Evolutionary conservation across 2,888 invertebrate genomes (phyloP).

Genomic region (Diabrotica balteata): DNA sequence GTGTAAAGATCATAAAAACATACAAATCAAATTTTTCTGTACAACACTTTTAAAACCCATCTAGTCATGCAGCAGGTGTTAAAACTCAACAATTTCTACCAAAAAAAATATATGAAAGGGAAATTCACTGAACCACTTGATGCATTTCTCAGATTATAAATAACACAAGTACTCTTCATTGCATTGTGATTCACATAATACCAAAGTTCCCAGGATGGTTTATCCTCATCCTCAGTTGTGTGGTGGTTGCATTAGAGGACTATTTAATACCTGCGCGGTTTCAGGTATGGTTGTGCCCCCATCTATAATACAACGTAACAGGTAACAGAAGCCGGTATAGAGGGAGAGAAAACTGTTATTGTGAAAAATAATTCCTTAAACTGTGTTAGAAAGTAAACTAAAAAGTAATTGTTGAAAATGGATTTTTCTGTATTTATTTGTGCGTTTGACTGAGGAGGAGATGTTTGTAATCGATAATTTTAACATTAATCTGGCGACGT

Average conservation of each 20-base stretch:
- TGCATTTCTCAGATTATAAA: slow-evolving; percentile 15
- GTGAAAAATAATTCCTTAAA: no score
- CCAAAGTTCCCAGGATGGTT: slow-evolving; percentile 18
- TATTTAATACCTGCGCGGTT: slow-evolving; percentile 22
- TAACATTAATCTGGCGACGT: no score
- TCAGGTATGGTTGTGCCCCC: slow-evolving; percentile 12
- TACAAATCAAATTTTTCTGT: no score
- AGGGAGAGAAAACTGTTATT: not conserved
- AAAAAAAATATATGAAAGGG: slow-evolving; percentile 4
- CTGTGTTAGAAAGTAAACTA: no score
- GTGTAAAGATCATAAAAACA: no score
- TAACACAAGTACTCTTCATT: slow-evolving; percentile 4
- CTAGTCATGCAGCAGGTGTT: not conserved
- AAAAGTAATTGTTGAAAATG: no score
- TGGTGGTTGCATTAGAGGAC: not conserved
- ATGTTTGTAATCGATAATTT: no score
- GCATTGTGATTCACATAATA: slow-evolving; percentile 9
- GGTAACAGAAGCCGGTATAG: not conserved
- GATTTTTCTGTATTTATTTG: no score
- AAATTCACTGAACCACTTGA: slow-evolving; percentile 15
- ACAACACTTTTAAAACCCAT: not conserved
- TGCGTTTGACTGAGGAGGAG: no score
- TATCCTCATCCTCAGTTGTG: slow-evolving; percentile 1
- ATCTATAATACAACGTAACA: slow-evolving; percentile 5
- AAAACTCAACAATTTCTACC: not conserved